Conservation (phyloP, 1,140 invertebrate species). For the Pachyrhynchus sulphureomaculatus region DNA sequence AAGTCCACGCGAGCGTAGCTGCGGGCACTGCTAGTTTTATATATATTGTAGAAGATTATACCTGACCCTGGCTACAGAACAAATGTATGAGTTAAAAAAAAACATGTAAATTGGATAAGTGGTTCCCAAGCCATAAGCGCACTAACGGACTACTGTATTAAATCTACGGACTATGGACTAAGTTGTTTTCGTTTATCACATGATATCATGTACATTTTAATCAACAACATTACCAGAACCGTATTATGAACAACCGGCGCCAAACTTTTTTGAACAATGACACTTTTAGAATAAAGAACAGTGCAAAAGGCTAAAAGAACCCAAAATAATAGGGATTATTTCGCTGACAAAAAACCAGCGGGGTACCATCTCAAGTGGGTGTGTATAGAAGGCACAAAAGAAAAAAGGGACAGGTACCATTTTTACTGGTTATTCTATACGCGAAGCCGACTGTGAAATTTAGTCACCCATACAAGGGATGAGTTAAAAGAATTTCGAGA, state of each 20-base stretch:
- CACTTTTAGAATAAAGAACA: neutral
- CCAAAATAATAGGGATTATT: slow-evolving; percentile 10
- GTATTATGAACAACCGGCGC: neutral
- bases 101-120: no score
- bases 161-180: no score
- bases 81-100: no score
- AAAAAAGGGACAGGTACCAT: slow-evolving; percentile 11
- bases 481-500: slow-evolving; percentile 3
- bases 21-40: no score
- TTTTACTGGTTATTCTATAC: neutral
- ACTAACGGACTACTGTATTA: no score
- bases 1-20: no score
- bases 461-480: slow-evolving; percentile 7
- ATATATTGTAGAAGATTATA: no score
- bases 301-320: neutral
- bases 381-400: neutral
- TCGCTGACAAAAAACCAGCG: neutral
- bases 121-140: no score
- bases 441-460: slow-evolving; percentile 7
- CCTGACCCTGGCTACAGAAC: no score
- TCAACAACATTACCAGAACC: no score
- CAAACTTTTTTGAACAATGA: neutral
- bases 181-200: no score
- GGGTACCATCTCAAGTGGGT: slow-evolving; percentile 13
- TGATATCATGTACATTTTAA: no score